Percentiles rank a stretch among this genome's conserved stretches.
Evolutionary conservation across 2,888 invertebrate species (phyloP).

Genomic region (Congeria kusceri): DNA sequence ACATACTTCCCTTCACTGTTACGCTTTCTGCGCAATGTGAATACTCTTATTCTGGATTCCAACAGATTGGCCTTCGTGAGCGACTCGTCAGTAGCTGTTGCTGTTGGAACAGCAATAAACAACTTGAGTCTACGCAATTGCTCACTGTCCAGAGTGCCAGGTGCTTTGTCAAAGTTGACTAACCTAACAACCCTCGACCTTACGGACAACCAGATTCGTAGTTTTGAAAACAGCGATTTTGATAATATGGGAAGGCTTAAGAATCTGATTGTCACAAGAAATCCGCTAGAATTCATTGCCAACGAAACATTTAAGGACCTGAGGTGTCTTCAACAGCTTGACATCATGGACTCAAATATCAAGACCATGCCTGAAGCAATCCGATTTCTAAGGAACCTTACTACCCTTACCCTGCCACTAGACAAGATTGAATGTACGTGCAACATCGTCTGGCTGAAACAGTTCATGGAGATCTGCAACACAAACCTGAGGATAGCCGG

Average conservation of each 20-base stretch:
- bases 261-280: slow-evolving; percentile 53
- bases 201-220: slow-evolving; percentile 66
- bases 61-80: slow-evolving; percentile 69
- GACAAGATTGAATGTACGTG: slow-evolving; percentile 68
- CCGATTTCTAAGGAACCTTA: slow-evolving; percentile 35
- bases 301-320: slow-evolving; percentile 64
- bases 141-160: slow-evolving; percentile 66
- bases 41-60: slow-evolving; percentile 60
- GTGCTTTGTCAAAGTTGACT: slow-evolving; percentile 63
- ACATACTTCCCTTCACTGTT: slow-evolving; percentile 64
- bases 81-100: slow-evolving; percentile 60
- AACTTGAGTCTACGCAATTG: slow-evolving; percentile 65
- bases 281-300: slow-evolving; percentile 68
- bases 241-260: slow-evolving; percentile 43
- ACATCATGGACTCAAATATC: slow-evolving; percentile 55
- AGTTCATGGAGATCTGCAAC: slow-evolving; percentile 47
- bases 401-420: slow-evolving; percentile 34
- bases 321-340: slow-evolving; percentile 35
- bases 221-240: slow-evolving; percentile 68
- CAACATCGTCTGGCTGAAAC: slow-evolving; percentile 67
- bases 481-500: slow-evolving; percentile 49
- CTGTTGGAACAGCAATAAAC: slow-evolving; percentile 54
- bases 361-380: slow-evolving; percentile 66
- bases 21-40: slow-evolving; percentile 50
- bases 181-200: too few relatives aligned